Conservation (phyloP, 2,113 vertebrate genomes). For the Turnix velox region DNA sequence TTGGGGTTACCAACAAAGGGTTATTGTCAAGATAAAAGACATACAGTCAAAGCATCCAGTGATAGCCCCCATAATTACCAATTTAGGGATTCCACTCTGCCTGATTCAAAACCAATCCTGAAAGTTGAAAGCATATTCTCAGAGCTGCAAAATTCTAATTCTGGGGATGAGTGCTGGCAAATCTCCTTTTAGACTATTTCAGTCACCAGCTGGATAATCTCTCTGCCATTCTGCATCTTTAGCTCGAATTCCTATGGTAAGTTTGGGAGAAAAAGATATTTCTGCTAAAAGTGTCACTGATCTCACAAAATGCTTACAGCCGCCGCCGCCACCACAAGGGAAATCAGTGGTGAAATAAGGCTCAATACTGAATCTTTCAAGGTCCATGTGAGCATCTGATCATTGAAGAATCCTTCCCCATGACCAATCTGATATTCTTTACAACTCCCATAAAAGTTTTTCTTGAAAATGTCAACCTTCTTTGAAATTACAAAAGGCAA, state of each 20-base stretch:
- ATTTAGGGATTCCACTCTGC: neutral
- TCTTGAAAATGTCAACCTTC: neutral
- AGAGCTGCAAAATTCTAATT: neutral
- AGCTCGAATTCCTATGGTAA: slow-evolving; percentile 5
- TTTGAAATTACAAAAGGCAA: neutral
- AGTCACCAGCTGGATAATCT: neutral
- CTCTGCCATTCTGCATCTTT: neutral
- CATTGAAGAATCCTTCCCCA: neutral
- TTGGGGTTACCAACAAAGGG: neutral
- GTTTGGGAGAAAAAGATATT: neutral
- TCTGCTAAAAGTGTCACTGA: neutral
- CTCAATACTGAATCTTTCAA: neutral
- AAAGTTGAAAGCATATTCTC: neutral
- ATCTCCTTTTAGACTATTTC: neutral
- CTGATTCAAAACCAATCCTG: neutral
- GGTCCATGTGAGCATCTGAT: neutral
- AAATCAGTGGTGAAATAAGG: neutral
- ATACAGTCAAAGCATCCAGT: neutral
- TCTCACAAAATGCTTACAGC: neutral
- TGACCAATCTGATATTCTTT: neutral
- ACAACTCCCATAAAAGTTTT: neutral
- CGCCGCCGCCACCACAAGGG: neutral
- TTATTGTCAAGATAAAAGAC: neutral
- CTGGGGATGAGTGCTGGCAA: neutral
- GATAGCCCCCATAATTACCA: neutral